A percentile compares a stretch with the other conserved stretches of the same genome.
Evolutionary conservation across 1,140 invertebrate genomes (phyloP).

Genomic region (Drosophila rufa): DNA sequence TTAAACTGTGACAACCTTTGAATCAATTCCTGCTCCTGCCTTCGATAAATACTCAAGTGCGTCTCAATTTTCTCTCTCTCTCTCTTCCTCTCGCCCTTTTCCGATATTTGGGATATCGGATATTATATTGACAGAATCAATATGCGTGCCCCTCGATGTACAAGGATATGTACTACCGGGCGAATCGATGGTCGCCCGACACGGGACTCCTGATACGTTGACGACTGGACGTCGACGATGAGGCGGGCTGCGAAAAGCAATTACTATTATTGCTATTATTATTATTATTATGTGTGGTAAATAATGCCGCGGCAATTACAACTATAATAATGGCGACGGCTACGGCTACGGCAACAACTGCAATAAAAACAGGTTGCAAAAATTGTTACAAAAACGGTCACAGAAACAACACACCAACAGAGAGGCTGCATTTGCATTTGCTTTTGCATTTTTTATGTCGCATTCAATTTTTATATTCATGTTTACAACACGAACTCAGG

Average conservation of each 20-base stretch:
- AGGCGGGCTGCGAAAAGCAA: constrained; percentile 27
- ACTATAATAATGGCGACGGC: constrained; percentile 40
- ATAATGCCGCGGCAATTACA: constrained; percentile 44
- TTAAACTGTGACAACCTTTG: background rate
- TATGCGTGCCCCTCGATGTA: constrained; percentile 89
- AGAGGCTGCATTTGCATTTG: constrained; percentile 44
- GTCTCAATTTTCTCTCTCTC: background rate
- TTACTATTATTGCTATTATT: constrained; percentile 32
- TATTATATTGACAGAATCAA: constrained; percentile 85
- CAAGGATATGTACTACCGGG: constrained; percentile 89
- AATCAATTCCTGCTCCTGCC: too few relatives aligned
- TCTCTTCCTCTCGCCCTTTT: background rate
- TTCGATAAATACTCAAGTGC: background rate
- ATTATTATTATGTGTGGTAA: constrained; percentile 41
- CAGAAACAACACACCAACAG: constrained; percentile 22
- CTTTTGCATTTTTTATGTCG: constrained; percentile 57
- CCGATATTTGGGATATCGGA: background rate
- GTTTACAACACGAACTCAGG: constrained; percentile 68
- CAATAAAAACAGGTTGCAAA: constrained; percentile 18
- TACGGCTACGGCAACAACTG: constrained; percentile 16
- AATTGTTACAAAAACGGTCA: constrained; percentile 20
- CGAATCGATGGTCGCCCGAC: constrained; percentile 84
- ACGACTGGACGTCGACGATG: constrained; percentile 33
- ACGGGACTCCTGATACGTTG: constrained; percentile 84
- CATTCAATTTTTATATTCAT: constrained; percentile 65